phyloP scores from a whole-genome alignment of 2,888 invertebrate genomes.

The Nezara viridula region DNA sequence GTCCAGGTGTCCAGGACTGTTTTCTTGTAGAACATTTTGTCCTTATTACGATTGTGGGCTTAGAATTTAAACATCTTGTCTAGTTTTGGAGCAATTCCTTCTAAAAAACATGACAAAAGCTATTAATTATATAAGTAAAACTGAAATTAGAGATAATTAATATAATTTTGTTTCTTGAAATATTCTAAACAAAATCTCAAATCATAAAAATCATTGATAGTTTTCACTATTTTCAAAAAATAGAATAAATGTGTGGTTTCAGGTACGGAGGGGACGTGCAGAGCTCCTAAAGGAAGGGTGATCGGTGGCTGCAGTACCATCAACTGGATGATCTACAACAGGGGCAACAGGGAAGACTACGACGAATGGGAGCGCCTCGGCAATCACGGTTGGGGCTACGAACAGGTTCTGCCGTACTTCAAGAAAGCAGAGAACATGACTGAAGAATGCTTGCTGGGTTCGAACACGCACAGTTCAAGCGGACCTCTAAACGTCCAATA shows the following conservation, averaged over 20 bases:
- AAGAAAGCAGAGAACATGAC: constrained; percentile 67
- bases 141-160: no score
- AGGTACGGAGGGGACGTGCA: constrained; percentile 68
- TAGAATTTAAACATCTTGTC: no score
- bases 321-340: constrained; percentile 77
- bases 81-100: no score
- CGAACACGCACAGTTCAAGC: constrained; percentile 79
- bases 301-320: constrained; percentile 77
- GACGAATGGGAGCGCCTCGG: constrained; percentile 76
- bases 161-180: no score
- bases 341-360: constrained; percentile 77
- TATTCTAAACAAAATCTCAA: no score
- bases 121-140: no score
- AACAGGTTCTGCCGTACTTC: constrained; percentile 71
- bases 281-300: constrained; percentile 76
- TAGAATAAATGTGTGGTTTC: not conserved
- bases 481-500: constrained; percentile 87
- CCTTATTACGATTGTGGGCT: no score
- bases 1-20: no score
- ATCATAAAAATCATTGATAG: no score
- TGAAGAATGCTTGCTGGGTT: constrained; percentile 70
- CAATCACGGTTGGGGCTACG: constrained; percentile 75
- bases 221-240: no score
- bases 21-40: no score
- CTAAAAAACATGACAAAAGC: no score